Evolutionary conservation across 2,797 vertebrate genomes (phyloP).

Genomic region (Notolepis coatsorum): DNA sequence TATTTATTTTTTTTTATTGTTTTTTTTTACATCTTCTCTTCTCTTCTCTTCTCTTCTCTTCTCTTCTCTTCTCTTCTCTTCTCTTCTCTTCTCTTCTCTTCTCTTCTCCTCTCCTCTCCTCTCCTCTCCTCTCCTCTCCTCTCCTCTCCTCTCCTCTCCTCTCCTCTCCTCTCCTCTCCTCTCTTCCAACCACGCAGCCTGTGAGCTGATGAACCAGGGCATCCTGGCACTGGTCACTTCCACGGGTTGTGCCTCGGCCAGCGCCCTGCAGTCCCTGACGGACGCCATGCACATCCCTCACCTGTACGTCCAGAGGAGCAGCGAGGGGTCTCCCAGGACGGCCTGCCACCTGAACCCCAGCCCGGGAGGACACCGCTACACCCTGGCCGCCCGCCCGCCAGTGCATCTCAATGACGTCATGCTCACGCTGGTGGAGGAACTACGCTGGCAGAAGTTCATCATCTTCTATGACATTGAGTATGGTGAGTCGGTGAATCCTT

Average conservation of each 20-base stretch:
- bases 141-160: constrained; percentile 45
- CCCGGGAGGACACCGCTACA: constrained; percentile 92
- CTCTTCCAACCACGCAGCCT: constrained; percentile 76
- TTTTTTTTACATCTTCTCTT: neutral
- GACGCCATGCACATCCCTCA: constrained; percentile 99
- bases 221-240: constrained; percentile 96
- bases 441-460: constrained; percentile 98
- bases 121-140: neutral
- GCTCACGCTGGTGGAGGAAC: constrained; percentile 92
- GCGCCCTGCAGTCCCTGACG: constrained; percentile 95
- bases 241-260: constrained; percentile 94
- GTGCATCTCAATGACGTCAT: constrained; percentile 95
- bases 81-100: constrained; percentile 19
- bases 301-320: constrained; percentile 92
- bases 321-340: constrained; percentile 90
- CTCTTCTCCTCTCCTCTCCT: constrained; percentile 40
- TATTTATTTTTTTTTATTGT: neutral
- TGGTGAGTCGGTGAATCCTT: constrained; percentile 81
- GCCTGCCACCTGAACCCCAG: constrained; percentile 93
- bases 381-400: constrained; percentile 90
- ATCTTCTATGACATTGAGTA: constrained; percentile 97
- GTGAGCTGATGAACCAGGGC: constrained; percentile 98
- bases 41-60: constrained; percentile 25
- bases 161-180: neutral
- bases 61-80: constrained; percentile 7